These are phyloP conservation scores for Chascanopsetta lugubris DNA, from an alignment of 2,113 vertebrate genomes.

Conservation along the genomic window DNA sequence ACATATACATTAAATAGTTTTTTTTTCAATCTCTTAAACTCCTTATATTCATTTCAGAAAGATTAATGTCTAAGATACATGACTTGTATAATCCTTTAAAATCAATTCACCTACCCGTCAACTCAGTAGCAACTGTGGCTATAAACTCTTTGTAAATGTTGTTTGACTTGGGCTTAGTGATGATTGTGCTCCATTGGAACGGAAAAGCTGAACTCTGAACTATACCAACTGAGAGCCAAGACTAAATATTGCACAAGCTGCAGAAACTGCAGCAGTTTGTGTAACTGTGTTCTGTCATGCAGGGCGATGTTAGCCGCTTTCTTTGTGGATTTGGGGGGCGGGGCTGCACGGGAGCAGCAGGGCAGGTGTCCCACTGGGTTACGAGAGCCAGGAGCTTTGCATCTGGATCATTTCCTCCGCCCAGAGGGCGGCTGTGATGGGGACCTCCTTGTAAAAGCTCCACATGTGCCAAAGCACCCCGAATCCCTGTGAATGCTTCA, in stretches of 20 bases:
- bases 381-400: slow-evolving; percentile 71
- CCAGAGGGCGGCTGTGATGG: slow-evolving; percentile 52
- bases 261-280: slow-evolving; percentile 7
- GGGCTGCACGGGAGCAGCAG: slow-evolving; percentile 60
- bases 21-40: background rate
- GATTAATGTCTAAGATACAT: background rate
- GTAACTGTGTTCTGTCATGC: slow-evolving; percentile 6
- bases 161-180: background rate
- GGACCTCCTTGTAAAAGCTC: slow-evolving; percentile 65
- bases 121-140: background rate
- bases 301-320: slow-evolving; percentile 15
- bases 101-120: slow-evolving; percentile 2
- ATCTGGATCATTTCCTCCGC: slow-evolving; percentile 76
- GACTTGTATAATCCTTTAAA: background rate
- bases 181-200: background rate
- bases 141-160: slow-evolving; percentile 5
- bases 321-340: slow-evolving; percentile 43
- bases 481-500: slow-evolving; percentile 43
- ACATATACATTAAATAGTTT: background rate
- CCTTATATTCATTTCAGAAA: background rate
- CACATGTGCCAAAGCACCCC: slow-evolving; percentile 59
- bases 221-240: background rate
- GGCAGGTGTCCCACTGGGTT: slow-evolving; percentile 70
- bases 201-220: background rate
- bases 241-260: background rate